phyloP scores from a whole-genome alignment of 2,113 vertebrate genomes.

The Pluvialis apricaria region DNA sequence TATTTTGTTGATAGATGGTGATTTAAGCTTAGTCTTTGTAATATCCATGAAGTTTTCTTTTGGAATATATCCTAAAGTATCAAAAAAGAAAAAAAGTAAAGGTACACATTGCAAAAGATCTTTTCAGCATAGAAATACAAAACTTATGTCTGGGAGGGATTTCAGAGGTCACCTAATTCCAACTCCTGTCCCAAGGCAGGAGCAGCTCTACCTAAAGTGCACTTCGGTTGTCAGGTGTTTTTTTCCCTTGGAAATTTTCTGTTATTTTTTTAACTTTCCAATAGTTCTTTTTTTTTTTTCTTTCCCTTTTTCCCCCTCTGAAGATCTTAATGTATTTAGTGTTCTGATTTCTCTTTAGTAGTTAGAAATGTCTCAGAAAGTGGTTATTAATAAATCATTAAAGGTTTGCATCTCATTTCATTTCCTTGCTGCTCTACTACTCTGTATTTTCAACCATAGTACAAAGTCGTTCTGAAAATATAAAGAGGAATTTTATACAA shows the following conservation, averaged over 20 bases:
- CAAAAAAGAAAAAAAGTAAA: neutral
- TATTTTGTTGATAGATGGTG: neutral
- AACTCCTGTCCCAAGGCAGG: neutral
- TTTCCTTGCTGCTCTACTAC: conserved; percentile 16
- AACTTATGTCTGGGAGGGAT: neutral
- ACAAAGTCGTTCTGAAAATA: conserved; percentile 8
- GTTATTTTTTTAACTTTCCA: neutral
- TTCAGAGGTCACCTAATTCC: neutral
- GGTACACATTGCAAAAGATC: neutral
- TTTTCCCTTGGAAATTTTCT: neutral
- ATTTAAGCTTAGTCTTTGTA: neutral
- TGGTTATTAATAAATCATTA: conserved; percentile 72
- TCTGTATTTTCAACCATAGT: neutral
- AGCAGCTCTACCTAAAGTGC: neutral
- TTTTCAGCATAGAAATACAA: neutral
- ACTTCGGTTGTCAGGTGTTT: neutral
- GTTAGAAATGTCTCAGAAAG: conserved; percentile 56
- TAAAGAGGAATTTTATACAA: neutral
- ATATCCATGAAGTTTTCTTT: neutral
- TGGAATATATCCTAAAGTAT: neutral
- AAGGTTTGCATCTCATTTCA: conserved; percentile 56
- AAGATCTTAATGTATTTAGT: conserved; percentile 47
- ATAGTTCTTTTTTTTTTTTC: neutral
- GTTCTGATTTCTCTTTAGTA: conserved; percentile 54
- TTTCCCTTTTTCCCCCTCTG: neutral